Evolutionary conservation across 2,888 invertebrate genomes (phyloP).

Genomic region (Monopis laevigella): DNA sequence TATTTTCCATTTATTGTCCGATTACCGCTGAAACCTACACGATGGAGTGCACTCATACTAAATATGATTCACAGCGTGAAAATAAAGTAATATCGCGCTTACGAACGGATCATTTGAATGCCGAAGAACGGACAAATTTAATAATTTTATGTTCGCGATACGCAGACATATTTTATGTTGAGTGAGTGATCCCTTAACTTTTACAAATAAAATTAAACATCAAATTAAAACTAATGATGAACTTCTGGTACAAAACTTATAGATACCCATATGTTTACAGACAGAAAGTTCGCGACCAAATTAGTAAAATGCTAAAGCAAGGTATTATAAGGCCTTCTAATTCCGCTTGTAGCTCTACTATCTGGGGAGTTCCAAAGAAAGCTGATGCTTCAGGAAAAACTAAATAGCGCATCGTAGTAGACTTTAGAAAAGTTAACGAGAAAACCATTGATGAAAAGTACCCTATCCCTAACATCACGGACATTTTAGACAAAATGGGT

Average conservation of each 20-base stretch:
- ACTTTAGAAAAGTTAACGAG: constrained; percentile 20
- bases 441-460: constrained; percentile 15
- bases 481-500: constrained; percentile 22
- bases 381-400: constrained; percentile 13
- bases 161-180: constrained; percentile 2
- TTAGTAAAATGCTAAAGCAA: constrained; percentile 11
- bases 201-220: constrained; percentile 11
- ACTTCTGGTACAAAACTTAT: neutral
- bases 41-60: too few relatives aligned
- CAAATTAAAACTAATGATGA: too few relatives aligned
- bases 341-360: constrained; percentile 14
- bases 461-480: constrained; percentile 16
- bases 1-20: too few relatives aligned
- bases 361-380: constrained; percentile 18
- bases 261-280: neutral
- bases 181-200: constrained; percentile 8
- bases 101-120: constrained; percentile 4
- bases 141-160: constrained; percentile 1
- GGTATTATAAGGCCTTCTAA: constrained; percentile 12
- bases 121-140: constrained; percentile 1
- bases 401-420: constrained; percentile 24
- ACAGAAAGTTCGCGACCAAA: constrained; percentile 14
- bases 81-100: too few relatives aligned
- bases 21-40: too few relatives aligned
- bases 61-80: neutral